These are phyloP conservation scores for Gasterosteus aculeatus DNA, from an alignment of 2,113 vertebrate species.

Conservation along the genomic window DNA sequence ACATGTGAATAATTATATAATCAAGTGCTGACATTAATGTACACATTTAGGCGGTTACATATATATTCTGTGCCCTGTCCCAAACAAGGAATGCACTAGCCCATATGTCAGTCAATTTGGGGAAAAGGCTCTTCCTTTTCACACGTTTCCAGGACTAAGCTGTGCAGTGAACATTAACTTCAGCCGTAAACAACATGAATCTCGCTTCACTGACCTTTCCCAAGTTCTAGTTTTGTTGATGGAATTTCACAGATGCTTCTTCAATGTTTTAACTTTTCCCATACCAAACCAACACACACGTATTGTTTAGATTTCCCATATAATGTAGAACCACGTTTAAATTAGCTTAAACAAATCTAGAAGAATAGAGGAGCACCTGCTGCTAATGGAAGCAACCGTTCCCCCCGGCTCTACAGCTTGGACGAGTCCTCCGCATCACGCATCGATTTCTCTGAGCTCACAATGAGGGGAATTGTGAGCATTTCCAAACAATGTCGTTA, in stretches of 20 bases:
- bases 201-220: conserved; percentile 47
- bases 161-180: conserved; percentile 38
- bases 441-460: conserved; percentile 61
- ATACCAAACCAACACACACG: conserved; percentile 26
- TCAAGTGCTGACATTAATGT: too few relatives aligned
- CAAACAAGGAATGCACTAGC: too few relatives aligned
- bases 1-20: too few relatives aligned
- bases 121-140: too few relatives aligned
- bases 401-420: conserved; percentile 27
- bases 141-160: conserved; percentile 31
- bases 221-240: conserved; percentile 54
- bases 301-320: conserved; percentile 1
- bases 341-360: conserved; percentile 19
- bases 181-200: conserved; percentile 49
- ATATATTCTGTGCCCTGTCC: too few relatives aligned
- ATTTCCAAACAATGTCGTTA: conserved; percentile 52
- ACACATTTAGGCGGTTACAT: too few relatives aligned
- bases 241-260: conserved; percentile 61
- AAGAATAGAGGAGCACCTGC: background rate
- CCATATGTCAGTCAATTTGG: too few relatives aligned
- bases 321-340: conserved; percentile 15
- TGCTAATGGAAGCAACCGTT: conserved; percentile 17
- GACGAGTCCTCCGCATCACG: conserved; percentile 52
- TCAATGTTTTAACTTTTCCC: conserved; percentile 46
- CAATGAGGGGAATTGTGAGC: conserved; percentile 59